These are phyloP conservation scores for Sepiola atlantica DNA, from an alignment of 2,888 invertebrate genomes.

Conservation along the genomic window DNA sequence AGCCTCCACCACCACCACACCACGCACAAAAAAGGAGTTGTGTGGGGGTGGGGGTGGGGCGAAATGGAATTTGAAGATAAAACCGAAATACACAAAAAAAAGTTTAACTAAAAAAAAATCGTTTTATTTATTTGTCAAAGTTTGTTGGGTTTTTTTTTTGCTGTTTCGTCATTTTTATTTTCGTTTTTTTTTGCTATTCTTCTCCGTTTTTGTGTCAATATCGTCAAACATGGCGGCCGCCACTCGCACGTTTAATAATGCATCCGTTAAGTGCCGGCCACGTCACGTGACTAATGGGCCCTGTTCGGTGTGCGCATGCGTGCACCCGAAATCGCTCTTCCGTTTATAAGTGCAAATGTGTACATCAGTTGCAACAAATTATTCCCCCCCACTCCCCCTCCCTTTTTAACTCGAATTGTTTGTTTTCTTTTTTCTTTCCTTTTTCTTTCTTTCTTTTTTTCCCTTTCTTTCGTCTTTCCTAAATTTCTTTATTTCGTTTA, in stretches of 20 bases:
- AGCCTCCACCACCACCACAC: too few species aligned
- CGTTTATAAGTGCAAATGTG: neutral
- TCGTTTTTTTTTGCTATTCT: neutral
- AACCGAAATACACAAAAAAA: too few species aligned
- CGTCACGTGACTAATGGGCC: conserved; percentile 22
- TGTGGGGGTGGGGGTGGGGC: too few species aligned
- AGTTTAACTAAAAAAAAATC: too few species aligned
- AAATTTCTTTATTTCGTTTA: neutral
- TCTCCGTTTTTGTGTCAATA: neutral
- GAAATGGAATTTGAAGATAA: too few species aligned
- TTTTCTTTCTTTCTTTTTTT: neutral
- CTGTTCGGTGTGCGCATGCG: neutral
- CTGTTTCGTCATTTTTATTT: too few species aligned
- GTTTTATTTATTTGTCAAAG: neutral
- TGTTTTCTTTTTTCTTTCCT: neutral
- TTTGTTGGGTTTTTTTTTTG: too few species aligned
- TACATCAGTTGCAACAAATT: neutral
- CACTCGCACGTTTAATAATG: neutral
- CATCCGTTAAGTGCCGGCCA: neutral
- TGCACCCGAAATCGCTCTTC: neutral
- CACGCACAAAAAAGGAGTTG: too few species aligned
- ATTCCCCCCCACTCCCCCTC: neutral
- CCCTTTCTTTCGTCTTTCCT: neutral
- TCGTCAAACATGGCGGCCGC: neutral
- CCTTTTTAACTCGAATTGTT: neutral